phyloP scores from a whole-genome alignment of 2,888 invertebrate species.

The Therioaphis trifolii region DNA sequence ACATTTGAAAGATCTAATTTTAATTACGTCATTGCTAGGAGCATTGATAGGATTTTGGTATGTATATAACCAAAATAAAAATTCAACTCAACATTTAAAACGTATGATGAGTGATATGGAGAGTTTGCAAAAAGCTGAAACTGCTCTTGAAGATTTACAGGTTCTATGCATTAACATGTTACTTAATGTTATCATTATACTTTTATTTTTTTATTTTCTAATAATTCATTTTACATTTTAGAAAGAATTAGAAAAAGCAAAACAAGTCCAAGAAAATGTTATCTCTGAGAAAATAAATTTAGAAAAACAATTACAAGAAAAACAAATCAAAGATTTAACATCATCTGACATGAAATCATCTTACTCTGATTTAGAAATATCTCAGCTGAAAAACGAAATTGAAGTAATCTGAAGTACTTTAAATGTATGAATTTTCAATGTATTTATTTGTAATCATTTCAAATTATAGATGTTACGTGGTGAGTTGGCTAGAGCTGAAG shows the following conservation, averaged over 20 bases:
- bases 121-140: constrained; percentile 88
- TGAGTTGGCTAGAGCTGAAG: constrained; percentile 88
- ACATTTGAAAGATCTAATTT: constrained; percentile 88
- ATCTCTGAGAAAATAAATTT: constrained; percentile 84
- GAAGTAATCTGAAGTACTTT: constrained; percentile 73
- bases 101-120: constrained; percentile 96
- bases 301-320: constrained; percentile 83
- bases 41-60: constrained; percentile 92
- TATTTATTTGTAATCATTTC: constrained; percentile 28
- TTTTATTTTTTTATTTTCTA: background rate
- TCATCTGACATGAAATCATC: constrained; percentile 76
- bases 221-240: constrained; percentile 65
- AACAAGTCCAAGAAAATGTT: constrained; percentile 85
- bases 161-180: constrained; percentile 66
- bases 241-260: constrained; percentile 82
- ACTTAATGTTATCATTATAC: background rate
- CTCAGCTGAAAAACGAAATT: constrained; percentile 85
- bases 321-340: constrained; percentile 72
- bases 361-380: constrained; percentile 83
- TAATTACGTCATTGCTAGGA: constrained; percentile 84
- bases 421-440: background rate
- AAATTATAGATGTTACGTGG: constrained; percentile 77
- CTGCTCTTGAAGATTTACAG: constrained; percentile 87
- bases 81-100: constrained; percentile 84
- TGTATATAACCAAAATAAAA: constrained; percentile 89